Evolutionary conservation across 2,888 invertebrate species (phyloP), one percentile per base, ranked within the genome.

Genomic region (Notodonta ziczac): DNA sequence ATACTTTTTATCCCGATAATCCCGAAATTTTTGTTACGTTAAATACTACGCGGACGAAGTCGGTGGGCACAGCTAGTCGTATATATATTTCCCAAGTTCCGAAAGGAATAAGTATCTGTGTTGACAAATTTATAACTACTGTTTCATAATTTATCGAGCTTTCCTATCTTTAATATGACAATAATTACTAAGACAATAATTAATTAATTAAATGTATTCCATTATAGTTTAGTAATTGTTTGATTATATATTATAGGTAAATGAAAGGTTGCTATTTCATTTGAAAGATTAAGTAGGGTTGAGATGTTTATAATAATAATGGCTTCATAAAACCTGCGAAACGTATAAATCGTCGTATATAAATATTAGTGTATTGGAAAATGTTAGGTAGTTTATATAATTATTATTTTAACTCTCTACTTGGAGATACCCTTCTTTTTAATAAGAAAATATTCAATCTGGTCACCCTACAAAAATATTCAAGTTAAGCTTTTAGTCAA

Each of bases 151-250:
- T 81, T 85, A 85, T 84, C 90, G 92, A 92, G 91, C 92, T 92
- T 92, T 90, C 84, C 83, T 86, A 87, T 77, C 81, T 81, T 81
- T 79, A 81, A 86, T 75, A 86, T 84, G 87, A 90, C 85, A 85
- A 87, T 88, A 84, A 78, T 70, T 81, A 63, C 46, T 64, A 35
- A 35, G 35, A 35, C 35, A 35, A 35, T 35, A 35, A 35, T 6
- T 35, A 35, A 35, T 35, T 57, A 66, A 64, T 66, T 62, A 64
- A 55, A 68, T 67, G 62, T 66, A 57, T 65, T 58, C 60, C 60
- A 59, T 24, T 57, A 61, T 72, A 76, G 69, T 65, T 66, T 76
- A 77, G 69, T 65, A 39, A 67, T 12, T 66, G 64, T 77, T 76
- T 63, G 53, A 55, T 60, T 53, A 24, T 24, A 24, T 24, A 42